These are phyloP conservation scores for Clarias gariepinus DNA, from an alignment of 2,113 vertebrate genomes.

Conservation along the genomic window DNA sequence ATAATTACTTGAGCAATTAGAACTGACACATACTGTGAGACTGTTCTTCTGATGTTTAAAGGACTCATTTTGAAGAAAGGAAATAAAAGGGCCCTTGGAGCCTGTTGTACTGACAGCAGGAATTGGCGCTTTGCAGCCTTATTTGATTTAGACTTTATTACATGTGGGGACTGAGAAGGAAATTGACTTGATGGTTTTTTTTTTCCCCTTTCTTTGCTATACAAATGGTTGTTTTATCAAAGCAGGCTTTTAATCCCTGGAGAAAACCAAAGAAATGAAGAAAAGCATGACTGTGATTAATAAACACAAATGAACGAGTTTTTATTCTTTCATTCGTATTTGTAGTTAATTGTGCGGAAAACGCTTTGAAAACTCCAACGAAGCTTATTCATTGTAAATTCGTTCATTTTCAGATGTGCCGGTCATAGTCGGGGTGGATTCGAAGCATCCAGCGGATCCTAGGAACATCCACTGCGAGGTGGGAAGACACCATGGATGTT, in stretches of 20 bases:
- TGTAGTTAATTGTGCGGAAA: slow-evolving; percentile 31
- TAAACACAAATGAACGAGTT: neutral
- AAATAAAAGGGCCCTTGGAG: slow-evolving; percentile 45
- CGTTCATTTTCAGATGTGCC: no score
- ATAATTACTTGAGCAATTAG: slow-evolving; percentile 59
- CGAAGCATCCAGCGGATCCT: neutral
- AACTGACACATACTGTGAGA: slow-evolving; percentile 50
- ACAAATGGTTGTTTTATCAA: slow-evolving; percentile 18
- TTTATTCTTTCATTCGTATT: slow-evolving; percentile 10
- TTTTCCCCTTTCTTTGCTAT: neutral
- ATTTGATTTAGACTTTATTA: slow-evolving; percentile 52
- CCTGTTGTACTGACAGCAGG: slow-evolving; percentile 36
- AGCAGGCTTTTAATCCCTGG: neutral
- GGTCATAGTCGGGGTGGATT: neutral
- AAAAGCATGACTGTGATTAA: neutral
- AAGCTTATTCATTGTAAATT: neutral
- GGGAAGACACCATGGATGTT: neutral
- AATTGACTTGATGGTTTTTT: slow-evolving; percentile 12
- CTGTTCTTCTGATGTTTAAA: slow-evolving; percentile 54
- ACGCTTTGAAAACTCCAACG: slow-evolving; percentile 7
- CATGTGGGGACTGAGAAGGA: slow-evolving; percentile 33
- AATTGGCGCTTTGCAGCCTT: slow-evolving; percentile 43
- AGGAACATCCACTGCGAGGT: neutral
- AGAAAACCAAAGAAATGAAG: neutral
- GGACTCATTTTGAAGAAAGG: slow-evolving; percentile 45